A percentile compares a stretch with the other conserved stretches of the same genome.
phyloP scores from a whole-genome alignment of 2,797 vertebrate species.

The Morelia viridis region DNA sequence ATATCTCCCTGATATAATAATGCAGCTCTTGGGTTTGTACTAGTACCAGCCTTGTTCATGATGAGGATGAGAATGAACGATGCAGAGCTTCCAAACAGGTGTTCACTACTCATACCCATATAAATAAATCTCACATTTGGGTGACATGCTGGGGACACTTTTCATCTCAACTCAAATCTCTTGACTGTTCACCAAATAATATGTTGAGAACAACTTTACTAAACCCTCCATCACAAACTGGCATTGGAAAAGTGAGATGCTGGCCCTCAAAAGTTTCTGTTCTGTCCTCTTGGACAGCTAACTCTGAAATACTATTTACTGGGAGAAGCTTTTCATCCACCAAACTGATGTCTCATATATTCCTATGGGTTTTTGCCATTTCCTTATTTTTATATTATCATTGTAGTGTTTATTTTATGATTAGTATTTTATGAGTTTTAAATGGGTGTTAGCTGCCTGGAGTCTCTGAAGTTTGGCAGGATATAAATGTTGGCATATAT shows the following conservation, averaged over 20 bases:
- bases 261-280: not conserved
- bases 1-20: not conserved
- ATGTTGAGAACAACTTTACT: not conserved
- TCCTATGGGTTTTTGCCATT: not conserved
- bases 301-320: not conserved
- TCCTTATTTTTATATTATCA: not conserved
- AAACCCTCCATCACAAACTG: not conserved
- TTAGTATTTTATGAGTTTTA: not conserved
- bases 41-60: not conserved
- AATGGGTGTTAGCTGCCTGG: not conserved
- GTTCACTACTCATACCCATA: not conserved
- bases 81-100: not conserved
- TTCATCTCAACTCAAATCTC: not conserved
- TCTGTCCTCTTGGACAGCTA: not conserved
- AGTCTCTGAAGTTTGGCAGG: not conserved
- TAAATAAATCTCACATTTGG: not conserved
- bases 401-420: not conserved
- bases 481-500: not conserved
- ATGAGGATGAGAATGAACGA: not conserved
- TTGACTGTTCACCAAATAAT: not conserved
- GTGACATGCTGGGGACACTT: not conserved
- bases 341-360: not conserved
- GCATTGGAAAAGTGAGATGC: not conserved
- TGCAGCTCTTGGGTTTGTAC: not conserved
- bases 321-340: not conserved